A percentile compares a stretch with the other conserved stretches of the same genome.
phyloP scores from a whole-genome alignment of 2,113 vertebrate genomes.

The Siniperca chuatsi region DNA sequence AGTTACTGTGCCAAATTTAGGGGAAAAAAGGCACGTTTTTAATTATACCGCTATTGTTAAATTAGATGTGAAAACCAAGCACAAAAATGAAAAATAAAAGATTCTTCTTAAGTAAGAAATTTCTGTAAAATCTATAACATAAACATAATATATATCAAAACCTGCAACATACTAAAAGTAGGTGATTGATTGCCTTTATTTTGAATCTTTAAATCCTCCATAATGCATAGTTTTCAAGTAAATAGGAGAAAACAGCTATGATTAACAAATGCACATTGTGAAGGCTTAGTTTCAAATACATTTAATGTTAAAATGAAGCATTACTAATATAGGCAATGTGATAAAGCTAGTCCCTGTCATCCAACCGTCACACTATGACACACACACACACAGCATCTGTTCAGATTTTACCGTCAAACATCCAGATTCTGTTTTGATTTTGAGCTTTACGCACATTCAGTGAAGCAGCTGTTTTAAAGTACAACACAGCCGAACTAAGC shows the following conservation, averaged over 20 bases:
- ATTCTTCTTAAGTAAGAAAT: not conserved
- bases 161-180: constrained; percentile 22
- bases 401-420: constrained; percentile 49
- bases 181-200: constrained; percentile 69
- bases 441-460: constrained; percentile 47
- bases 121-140: not conserved
- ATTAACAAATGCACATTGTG: constrained; percentile 59
- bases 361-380: constrained; percentile 57
- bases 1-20: constrained; percentile 73
- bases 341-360: constrained; percentile 79
- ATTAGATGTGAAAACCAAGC: constrained; percentile 39
- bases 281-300: constrained; percentile 66
- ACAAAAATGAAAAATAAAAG: not conserved
- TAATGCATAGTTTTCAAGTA: constrained; percentile 59
- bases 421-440: constrained; percentile 53
- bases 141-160: constrained; percentile 1
- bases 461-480: constrained; percentile 53
- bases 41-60: constrained; percentile 60
- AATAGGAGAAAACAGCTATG: constrained; percentile 81
- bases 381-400: constrained; percentile 47
- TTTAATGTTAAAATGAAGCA: constrained; percentile 59
- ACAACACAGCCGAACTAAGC: constrained; percentile 67
- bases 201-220: constrained; percentile 79
- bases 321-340: constrained; percentile 73
- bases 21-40: constrained; percentile 25